phyloP scores from a whole-genome alignment of 2,113 vertebrate genomes.

The Bos taurus region ARS-UCD2.0 NC_037337.1:21877001-21877500 shows the following conservation, averaged over 20 bases:
- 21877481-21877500: not conserved
- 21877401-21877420: not conserved
- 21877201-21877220: not conserved
- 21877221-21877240: not conserved
- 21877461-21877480: not conserved
- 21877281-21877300: not conserved
- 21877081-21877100: not conserved
- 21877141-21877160: not conserved
- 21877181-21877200: not conserved
- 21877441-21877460: not conserved
- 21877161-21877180: not conserved
- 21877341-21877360: not conserved
- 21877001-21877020: not conserved
- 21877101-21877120: not conserved
- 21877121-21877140: not conserved
- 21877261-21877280: not conserved
- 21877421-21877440: not conserved
- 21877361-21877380: not conserved
- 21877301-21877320: not conserved
- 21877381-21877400: not conserved
- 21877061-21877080: not conserved
- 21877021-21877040: not conserved
- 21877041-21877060: not conserved
- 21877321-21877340: not conserved
- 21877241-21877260: not conserved